A percentile compares a stretch with the other conserved stretches of the same genome.
These are phyloP conservation scores for silkworm (Bombyx mori) DNA, from an alignment of 1,140 invertebrate species.

Conservation along the genomic window DNA sequence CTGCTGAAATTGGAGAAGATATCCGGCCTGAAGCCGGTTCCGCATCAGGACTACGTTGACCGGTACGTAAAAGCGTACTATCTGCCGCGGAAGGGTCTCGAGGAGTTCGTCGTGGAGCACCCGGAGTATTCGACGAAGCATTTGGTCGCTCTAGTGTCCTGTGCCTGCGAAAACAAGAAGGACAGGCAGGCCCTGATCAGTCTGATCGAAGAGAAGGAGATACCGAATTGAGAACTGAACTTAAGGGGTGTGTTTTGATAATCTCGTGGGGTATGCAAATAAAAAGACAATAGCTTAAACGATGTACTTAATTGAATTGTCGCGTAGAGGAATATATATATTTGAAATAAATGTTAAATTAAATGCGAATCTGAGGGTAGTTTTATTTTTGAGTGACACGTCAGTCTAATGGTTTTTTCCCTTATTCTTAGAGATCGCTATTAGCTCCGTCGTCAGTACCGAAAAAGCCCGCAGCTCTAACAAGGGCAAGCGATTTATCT, in stretches of 20 bases:
- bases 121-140: conserved; percentile 93
- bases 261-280: not conserved
- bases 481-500: no score
- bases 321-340: no score
- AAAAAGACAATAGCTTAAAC: not conserved
- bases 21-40: conserved; percentile 85
- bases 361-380: no score
- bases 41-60: conserved; percentile 93
- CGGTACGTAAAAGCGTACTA: conserved; percentile 97
- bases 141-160: conserved; percentile 86
- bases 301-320: no score
- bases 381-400: no score
- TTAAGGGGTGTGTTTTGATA: not conserved
- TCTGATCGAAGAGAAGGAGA: conserved; percentile 74
- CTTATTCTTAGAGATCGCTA: no score
- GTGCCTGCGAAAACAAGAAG: conserved; percentile 91
- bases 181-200: conserved; percentile 82
- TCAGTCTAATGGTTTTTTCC: no score
- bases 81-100: conserved; percentile 87
- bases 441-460: no score
- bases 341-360: no score
- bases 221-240: no score
- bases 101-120: conserved; percentile 90
- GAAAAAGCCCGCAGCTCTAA: no score
- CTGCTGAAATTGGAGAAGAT: conserved; percentile 92